Conservation (phyloP, 2,113 vertebrate species). For the Diadophis punctatus region DNA sequence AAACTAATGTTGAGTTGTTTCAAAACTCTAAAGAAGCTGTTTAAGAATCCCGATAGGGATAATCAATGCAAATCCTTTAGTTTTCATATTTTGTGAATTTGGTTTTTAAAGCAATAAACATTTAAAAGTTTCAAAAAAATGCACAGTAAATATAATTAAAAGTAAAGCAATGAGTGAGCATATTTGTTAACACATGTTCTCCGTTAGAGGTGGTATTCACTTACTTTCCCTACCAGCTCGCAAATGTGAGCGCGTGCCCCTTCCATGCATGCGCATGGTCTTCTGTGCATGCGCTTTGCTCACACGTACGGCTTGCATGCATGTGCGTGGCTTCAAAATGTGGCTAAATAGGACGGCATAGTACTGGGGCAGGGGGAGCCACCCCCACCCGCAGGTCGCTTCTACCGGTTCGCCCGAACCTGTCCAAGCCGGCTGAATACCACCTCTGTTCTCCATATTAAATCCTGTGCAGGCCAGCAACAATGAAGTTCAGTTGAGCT, state of each 20-base stretch:
- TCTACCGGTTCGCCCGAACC: too few species aligned
- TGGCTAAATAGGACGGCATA: too few species aligned
- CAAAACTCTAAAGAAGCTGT: neutral
- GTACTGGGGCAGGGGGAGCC: too few species aligned
- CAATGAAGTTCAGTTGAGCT: neutral
- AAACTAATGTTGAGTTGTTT: constrained; percentile 14
- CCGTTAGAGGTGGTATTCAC: too few species aligned
- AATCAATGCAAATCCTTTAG: neutral
- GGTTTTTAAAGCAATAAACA: neutral
- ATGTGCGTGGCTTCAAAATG: too few species aligned
- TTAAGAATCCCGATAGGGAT: neutral
- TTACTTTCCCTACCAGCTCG: too few species aligned
- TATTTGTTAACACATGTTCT: neutral
- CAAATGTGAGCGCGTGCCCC: too few species aligned
- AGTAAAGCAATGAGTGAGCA: neutral
- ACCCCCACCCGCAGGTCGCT: too few species aligned
- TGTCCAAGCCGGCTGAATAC: too few species aligned
- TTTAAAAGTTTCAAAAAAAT: neutral
- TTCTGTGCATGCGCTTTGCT: too few species aligned
- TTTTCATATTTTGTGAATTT: neutral
- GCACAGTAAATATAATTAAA: neutral
- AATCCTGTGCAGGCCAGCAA: neutral
- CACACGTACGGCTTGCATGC: too few species aligned
- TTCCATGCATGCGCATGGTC: too few species aligned
- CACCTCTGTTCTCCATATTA: neutral